Conservation (phyloP, 2,113 vertebrate genomes). For the Leptobrachium leishanense region DNA sequence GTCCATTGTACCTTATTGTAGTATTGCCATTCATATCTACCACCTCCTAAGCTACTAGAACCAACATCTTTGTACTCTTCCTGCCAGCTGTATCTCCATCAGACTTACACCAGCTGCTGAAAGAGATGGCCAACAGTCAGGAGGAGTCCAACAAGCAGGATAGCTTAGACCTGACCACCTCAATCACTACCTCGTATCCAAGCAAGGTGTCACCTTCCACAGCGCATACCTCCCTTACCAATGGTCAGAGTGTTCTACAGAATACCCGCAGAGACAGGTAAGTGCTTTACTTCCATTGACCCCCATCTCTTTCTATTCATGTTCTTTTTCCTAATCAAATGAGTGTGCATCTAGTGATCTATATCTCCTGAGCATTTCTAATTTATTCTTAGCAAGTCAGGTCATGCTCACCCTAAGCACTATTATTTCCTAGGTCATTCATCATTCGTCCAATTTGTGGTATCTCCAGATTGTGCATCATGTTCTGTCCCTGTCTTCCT, state of each 20-base stretch:
- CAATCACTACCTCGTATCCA: slow-evolving; percentile 96
- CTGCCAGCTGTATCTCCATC: slow-evolving; percentile 87
- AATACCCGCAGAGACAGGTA: slow-evolving; percentile 98
- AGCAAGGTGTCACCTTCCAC: slow-evolving; percentile 91
- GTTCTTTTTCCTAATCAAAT: background rate
- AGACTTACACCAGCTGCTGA: slow-evolving; percentile 97
- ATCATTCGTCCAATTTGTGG: no score
- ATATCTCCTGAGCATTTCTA: no score
- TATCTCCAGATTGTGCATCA: no score
- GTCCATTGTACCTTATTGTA: no score
- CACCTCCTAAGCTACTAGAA: no score
- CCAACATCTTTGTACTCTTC: background rate
- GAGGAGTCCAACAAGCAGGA: slow-evolving; percentile 95
- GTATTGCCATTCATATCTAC: no score
- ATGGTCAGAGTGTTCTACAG: slow-evolving; percentile 91
- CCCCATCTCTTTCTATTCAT: background rate
- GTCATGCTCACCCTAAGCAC: no score
- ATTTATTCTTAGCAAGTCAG: no score
- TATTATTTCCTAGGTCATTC: no score
- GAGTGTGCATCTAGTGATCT: no score
- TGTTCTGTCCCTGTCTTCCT: no score
- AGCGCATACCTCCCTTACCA: slow-evolving; percentile 88
- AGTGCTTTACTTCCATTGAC: background rate
- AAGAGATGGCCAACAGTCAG: slow-evolving; percentile 84
- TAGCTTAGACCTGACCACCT: slow-evolving; percentile 93